Evolutionary conservation across 2,113 vertebrate genomes (phyloP).

Genomic region (Eptesicus fuscus): DNA sequence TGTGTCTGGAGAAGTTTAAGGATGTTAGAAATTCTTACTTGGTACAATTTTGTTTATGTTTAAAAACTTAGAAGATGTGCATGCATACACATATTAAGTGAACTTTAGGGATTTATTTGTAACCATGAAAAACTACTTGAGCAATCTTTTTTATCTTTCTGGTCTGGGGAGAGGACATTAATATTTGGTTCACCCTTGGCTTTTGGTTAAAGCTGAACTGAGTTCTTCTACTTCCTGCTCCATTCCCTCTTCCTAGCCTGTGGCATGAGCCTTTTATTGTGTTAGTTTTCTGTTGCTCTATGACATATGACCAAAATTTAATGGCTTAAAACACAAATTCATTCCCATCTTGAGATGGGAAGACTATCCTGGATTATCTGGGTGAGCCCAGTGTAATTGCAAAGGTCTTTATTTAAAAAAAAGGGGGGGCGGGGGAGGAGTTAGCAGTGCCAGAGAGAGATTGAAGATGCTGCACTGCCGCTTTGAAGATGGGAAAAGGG

Average conservation of each 20-base stretch:
- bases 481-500: background rate
- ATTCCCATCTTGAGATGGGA: background rate
- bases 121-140: background rate
- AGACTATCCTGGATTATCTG: background rate
- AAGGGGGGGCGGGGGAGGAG: background rate
- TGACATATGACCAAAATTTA: background rate
- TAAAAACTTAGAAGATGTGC: background rate
- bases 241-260: background rate
- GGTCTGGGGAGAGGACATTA: background rate
- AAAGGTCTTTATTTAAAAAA: background rate
- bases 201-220: background rate
- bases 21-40: slow-evolving; percentile 9
- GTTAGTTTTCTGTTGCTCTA: background rate
- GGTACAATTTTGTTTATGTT: slow-evolving; percentile 18
- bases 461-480: background rate
- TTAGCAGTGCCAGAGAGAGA: background rate
- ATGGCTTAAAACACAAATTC: background rate
- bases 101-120: background rate
- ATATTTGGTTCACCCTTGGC: background rate
- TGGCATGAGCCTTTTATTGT: background rate
- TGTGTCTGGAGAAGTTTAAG: background rate
- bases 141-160: background rate
- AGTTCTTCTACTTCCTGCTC: background rate
- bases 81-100: background rate
- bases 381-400: background rate